Base-by-base conservation (phyloP, 2,113 vertebrate species). In the Urocynchramus pylzowi region DNA sequence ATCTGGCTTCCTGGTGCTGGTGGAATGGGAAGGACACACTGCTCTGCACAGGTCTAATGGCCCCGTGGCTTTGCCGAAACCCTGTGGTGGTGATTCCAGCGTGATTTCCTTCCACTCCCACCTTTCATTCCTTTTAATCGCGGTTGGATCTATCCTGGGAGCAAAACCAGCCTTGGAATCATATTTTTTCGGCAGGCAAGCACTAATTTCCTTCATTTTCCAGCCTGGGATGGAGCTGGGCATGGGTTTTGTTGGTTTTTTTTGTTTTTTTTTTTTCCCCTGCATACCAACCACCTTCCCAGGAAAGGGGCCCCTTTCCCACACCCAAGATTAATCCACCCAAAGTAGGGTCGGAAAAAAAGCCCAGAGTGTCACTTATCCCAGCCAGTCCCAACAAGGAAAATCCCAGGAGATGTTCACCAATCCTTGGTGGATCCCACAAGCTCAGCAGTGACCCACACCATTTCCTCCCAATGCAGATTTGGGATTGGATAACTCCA, bases 281-380 rank as follows among this genome's bases (percentile, higher is more conserved):
- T 79, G 92, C 92, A 96, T 92, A 92, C 95, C 94, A 96, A 54
- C 67, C 67, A 67, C 92, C 94, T 96, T 86, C 83, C 92, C 92
- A 94, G 92, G 95, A 96, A 95, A 94, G 92, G 92, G 94, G 92
- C 95, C 94, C 89, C 94, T 90, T 92, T 90, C 84, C 92, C 79
- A 94, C 89, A 95, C 84, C 80, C 89, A 76, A 94, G 71, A 71
- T 85, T 71, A 92, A 94, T 90, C 84, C 83, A 96, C 60, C 52
- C 87, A 54, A 88, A 3, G 15, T 19, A 63, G 39, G 23, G 61
- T 50, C 1, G 2, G 83, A 41, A 54, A 67, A 91, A 86, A 91
- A 86, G n/a, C 77, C 84, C 0, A 1, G 75, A 83, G 52, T 5
- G 3, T 54, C 39, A 35, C 20, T 92, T 90, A 70, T 88, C 75